Evolutionary conservation across 2,888 invertebrate species (phyloP), one percentile per base, ranked within the genome.

Genomic region (Cetonia aurata): DNA sequence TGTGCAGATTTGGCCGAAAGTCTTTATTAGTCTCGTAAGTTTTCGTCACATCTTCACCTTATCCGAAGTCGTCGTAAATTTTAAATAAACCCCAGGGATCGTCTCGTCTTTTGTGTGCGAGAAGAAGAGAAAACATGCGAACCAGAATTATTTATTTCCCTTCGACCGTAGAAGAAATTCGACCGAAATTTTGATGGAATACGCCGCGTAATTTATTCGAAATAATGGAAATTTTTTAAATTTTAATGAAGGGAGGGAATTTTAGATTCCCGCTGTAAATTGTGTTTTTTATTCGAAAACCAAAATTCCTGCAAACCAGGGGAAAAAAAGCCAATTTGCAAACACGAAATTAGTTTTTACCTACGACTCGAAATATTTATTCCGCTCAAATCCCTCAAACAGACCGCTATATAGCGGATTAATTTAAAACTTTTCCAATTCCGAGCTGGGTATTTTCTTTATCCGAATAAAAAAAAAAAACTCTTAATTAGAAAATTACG

Each of bases 381-480:
- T 55, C 31, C 13, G 15, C 55, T 13, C 19, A n/a, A 52, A 12
- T 37, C 17, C 10, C 15, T 50, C 33, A 19, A 31, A 37, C n/a
- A 48, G 37, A 52, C 37, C 62, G n/a, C 62, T n/a, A 19, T 17
- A 13, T 9, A 10, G 13, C 37, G 50, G 50, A 65, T 65, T 48
- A 50, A 50, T 65, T 65, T 31, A 15, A 48, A 65, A 65, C 50
- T 50, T 65, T 65, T 65, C 37, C 62, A 50, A 65, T 65, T 33
- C 31, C 8, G 12, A 12, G 50, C 12, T 37, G 37, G 4, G 10
- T 3, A 37, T 3, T 37, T 37, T 25, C 25, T 25, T 19, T 25
- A 19, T 12, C 25, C 6, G 3, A 15, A 17, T n/a, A 50, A 1
- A 17, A 50, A 50, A 15, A 17, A 10, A 50, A 6, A 10, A n/a